Evolutionary conservation across 2,113 vertebrate species (phyloP), one percentile per base, ranked within the genome.

Genomic region (Phrynocephalus versicolor): DNA sequence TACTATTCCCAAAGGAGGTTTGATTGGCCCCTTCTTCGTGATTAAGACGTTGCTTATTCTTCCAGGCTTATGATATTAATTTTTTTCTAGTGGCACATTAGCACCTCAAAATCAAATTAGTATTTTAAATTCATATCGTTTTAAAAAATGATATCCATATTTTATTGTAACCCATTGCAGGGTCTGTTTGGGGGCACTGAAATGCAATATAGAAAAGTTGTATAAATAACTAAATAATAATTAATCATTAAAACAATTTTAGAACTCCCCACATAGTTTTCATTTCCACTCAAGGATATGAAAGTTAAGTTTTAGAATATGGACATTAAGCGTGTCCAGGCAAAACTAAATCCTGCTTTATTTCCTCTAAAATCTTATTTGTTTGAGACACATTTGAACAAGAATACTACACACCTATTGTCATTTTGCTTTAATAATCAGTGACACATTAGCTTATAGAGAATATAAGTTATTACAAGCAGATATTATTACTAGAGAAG

Each of bases 381-480:
- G 25, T 8, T 88, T 80, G 33, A 57, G 60, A 5, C 45, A 84
- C n/a, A 51, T 87, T 2, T 57, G 71, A 85, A 65, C n/a, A 79
- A 79, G n/a, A 86, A 27, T 1, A 57, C 81, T 89, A 45, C 13
- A 83, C 71, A 81, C 1, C 0, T 0, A 72, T 41, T 87, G 72
- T 80, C 37, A 0, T 85, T 81, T 90, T 82, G 37, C 41, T 84
- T 87, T 25, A 62, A 30, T 72, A n/a, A 55, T 83, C 19, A 85
- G 4, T 55, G 13, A 67, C 88, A 45, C 23, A 79, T 57, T 84
- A 12, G 0, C 21, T 84, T 79, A 64, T 88, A 88, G 89, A 90
- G 89, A 88, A 83, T 79, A 7, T 30, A 35, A 81, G 15, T 76
- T 67, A 41, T 0, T 12, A 39, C 81, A 89, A 88, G 41, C 41